phyloP scores from a whole-genome alignment of 2,113 vertebrate species.

The Camelus dromedarius region DNA sequence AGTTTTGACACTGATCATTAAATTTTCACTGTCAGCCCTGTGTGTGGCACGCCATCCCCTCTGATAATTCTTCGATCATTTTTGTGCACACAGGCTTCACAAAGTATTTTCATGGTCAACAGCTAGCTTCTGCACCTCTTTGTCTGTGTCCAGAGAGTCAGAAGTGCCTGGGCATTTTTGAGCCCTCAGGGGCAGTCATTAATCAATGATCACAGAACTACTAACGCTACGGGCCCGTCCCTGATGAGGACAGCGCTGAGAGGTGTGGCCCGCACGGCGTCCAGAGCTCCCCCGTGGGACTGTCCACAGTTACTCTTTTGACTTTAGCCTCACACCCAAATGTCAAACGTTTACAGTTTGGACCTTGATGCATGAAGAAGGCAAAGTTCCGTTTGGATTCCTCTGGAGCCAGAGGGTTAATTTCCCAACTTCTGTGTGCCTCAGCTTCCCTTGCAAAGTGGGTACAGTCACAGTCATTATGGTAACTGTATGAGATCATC shows the following conservation, averaged over 20 bases:
- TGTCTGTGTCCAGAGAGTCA: background rate
- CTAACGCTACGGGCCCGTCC: background rate
- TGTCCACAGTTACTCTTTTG: background rate
- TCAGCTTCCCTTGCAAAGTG: background rate
- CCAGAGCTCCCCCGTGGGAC: background rate
- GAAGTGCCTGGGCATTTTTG: background rate
- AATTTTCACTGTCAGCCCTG: conserved; percentile 15
- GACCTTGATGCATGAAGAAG: background rate
- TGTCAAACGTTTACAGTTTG: background rate
- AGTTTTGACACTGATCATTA: background rate
- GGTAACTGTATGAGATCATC: background rate
- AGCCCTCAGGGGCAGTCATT: background rate
- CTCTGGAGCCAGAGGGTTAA: background rate
- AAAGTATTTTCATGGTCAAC: background rate
- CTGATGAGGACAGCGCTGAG: background rate
- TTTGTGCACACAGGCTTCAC: background rate
- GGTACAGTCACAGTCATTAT: background rate
- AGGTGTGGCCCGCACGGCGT: background rate
- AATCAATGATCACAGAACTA: background rate
- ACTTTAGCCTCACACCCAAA: background rate
- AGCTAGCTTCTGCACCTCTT: background rate
- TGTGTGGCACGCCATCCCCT: background rate
- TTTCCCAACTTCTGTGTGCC: background rate
- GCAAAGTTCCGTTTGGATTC: background rate
- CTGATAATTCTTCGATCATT: background rate